Evolutionary conservation across 2,113 vertebrate genomes (phyloP).

Genomic region (Myiozetetes cayanensis): DNA sequence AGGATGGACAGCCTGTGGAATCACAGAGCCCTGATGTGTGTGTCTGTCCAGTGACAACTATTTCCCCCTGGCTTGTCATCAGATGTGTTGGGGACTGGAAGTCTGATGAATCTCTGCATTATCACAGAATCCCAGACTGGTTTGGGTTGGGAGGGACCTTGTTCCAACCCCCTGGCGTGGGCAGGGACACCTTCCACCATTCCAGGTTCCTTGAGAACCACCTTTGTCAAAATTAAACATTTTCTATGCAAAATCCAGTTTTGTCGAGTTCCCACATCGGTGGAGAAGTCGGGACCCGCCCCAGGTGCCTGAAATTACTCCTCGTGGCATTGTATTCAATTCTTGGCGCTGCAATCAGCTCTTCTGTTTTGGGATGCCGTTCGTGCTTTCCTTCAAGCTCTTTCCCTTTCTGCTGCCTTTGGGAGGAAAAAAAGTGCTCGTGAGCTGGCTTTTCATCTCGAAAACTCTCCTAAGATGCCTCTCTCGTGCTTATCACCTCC

Average conservation of each 20-base stretch:
- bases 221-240: accelerated
- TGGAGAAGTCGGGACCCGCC: not conserved
- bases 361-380: not conserved
- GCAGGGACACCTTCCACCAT: not conserved
- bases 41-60: accelerated
- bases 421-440: not conserved
- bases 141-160: not conserved
- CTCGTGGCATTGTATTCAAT: accelerated
- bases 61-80: not conserved
- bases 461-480: not conserved
- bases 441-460: constrained; percentile 9
- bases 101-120: accelerated
- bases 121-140: not conserved
- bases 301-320: not conserved
- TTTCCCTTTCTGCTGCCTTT: not conserved
- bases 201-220: not conserved
- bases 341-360: not conserved
- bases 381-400: not conserved
- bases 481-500: constrained; percentile 30
- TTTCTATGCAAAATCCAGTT: not conserved
- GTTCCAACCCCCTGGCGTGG: not conserved
- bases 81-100: not conserved
- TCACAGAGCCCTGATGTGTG: accelerated
- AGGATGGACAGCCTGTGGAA: accelerated
- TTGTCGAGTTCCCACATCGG: not conserved